Percentiles rank a stretch among this genome's conserved stretches.
These are phyloP conservation scores for Pogonomyrmex barbatus DNA, from an alignment of 1,140 invertebrate species.

Conservation along the genomic window DNA sequence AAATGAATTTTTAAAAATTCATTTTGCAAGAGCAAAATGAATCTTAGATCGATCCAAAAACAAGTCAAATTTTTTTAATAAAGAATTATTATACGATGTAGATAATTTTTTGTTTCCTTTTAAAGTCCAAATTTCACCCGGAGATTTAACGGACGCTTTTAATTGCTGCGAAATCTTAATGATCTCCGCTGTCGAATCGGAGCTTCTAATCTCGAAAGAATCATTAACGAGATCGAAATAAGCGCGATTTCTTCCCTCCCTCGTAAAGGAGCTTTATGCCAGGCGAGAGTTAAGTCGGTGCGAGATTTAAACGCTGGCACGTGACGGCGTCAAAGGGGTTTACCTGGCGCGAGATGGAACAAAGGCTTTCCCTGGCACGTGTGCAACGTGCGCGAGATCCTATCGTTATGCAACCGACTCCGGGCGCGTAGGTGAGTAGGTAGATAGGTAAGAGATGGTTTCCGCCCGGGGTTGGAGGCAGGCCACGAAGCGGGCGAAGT, in stretches of 20 bases:
- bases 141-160: not conserved
- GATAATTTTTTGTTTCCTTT: not conserved
- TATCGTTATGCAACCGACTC: constrained; percentile 58
- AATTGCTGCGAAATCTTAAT: constrained; percentile 7
- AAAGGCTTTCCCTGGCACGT: constrained; percentile 47
- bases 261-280: constrained; percentile 27
- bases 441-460: constrained; percentile 30
- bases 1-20: not conserved
- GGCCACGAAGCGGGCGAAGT: constrained; percentile 42
- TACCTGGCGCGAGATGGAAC: constrained; percentile 54
- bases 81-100: not conserved
- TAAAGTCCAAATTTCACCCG: not conserved
- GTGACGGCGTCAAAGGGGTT: constrained; percentile 48
- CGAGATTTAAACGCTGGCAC: constrained; percentile 55
- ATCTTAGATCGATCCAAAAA: not conserved
- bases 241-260: constrained; percentile 10
- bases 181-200: not conserved
- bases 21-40: not conserved
- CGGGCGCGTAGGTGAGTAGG: not conserved
- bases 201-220: not conserved
- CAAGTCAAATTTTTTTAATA: not conserved
- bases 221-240: constrained; percentile 42
- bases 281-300: constrained; percentile 7
- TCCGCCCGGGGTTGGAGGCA: constrained; percentile 30
- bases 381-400: constrained; percentile 59